Evolutionary conservation across 1,140 invertebrate genomes (phyloP).

Genomic region (Drosophila oshimai): DNA sequence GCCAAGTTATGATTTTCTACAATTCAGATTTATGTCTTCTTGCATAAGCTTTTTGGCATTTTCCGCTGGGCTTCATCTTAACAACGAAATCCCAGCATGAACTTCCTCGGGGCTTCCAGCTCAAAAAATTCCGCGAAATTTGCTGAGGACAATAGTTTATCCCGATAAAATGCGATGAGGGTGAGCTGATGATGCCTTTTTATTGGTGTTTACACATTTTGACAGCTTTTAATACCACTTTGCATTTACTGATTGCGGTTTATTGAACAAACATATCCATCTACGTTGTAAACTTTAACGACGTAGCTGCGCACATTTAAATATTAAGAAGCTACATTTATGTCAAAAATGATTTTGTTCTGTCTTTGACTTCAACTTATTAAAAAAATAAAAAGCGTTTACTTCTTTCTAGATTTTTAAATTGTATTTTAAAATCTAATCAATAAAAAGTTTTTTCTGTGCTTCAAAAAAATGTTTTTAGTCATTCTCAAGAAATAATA

Average conservation of each 20-base stretch:
- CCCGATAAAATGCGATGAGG: background rate
- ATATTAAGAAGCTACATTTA: too few relatives aligned
- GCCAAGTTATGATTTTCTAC: constrained; percentile 10
- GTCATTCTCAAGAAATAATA: too few relatives aligned
- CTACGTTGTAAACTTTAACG: background rate
- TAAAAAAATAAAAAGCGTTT: too few relatives aligned
- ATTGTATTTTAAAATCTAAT: too few relatives aligned
- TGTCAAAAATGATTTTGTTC: too few relatives aligned
- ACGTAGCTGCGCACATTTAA: too few relatives aligned
- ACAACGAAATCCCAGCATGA: background rate
- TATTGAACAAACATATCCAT: background rate
- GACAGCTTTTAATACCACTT: background rate
- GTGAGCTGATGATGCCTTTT: background rate
- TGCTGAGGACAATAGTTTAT: background rate
- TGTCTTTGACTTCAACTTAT: too few relatives aligned
- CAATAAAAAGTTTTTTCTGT: too few relatives aligned
- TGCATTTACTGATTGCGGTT: constrained; percentile 1
- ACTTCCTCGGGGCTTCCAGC: too few relatives aligned
- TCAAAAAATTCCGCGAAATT: background rate
- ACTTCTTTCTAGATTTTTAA: too few relatives aligned
- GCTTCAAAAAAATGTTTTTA: too few relatives aligned
- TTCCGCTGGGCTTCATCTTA: background rate
- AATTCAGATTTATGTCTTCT: constrained; percentile 29
- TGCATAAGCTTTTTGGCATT: constrained; percentile 3
- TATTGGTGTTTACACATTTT: background rate